These are phyloP conservation scores for Plumapathes pennacea DNA, from an alignment of 92 coral and sea anemone genomes.

Conservation along the genomic window DNA sequence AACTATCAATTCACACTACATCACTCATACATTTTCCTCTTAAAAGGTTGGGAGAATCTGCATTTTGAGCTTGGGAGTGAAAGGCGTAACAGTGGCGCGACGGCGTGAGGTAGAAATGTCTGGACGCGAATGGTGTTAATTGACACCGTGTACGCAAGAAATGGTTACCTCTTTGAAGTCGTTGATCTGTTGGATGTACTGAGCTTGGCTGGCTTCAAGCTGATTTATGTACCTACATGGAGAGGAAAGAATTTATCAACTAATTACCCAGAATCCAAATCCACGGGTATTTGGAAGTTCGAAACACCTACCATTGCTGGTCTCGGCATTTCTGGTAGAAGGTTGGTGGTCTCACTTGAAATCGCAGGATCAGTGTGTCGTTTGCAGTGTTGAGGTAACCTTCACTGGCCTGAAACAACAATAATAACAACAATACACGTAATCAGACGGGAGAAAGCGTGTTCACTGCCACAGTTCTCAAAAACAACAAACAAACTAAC, in stretches of 20 bases:
- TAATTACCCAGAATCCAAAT: no score
- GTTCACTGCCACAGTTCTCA: no score
- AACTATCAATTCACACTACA: no score
- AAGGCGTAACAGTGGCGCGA: background rate
- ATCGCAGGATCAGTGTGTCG: conserved; percentile 93
- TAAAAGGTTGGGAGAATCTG: no score
- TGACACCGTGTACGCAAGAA: background rate
- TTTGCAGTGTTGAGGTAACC: conserved; percentile 93
- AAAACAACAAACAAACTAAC: no score
- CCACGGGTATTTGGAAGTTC: no score
- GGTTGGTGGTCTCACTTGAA: conserved; percentile 99
- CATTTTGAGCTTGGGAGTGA: no score
- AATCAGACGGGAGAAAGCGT: no score
- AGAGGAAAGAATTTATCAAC: no score
- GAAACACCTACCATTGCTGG: conserved; percentile 90
- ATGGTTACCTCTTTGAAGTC: conserved; percentile 86
- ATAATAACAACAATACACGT: no score
- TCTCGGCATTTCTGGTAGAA: conserved; percentile 98
- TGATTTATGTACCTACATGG: conserved; percentile 98
- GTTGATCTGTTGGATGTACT: conserved; percentile 90
- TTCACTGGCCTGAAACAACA: conserved; percentile 78
- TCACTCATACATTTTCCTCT: no score
- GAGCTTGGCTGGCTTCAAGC: conserved; percentile 71
- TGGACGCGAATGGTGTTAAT: no score
- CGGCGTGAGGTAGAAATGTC: background rate